Base-by-base conservation (phyloP, 2,797 vertebrate species). In the Eospalax fontanierii region DNA sequence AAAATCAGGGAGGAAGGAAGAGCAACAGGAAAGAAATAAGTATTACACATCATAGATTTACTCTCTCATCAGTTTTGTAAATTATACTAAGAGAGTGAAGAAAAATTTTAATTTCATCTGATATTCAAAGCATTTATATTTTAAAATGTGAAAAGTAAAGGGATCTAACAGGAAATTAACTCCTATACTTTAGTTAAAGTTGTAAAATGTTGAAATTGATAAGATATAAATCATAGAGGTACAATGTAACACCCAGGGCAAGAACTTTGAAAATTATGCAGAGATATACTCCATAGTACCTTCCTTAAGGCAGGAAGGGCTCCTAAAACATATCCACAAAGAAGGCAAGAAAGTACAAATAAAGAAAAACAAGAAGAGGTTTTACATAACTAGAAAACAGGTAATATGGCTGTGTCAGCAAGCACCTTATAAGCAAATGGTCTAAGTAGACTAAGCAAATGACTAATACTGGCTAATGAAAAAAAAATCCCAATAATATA, bases 101-200 rank as follows among this genome's bases (percentile, higher is more conserved):
- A 84, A 75, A 66, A 75, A 66, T 18, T 71, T 22, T 59, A 65
- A 75, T 59, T 38, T 8, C 33, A 57, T 35, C 5, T 38, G 11
- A 63, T 54, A 57, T 43, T 86, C 24, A 76, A 81, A 74, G 68
- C 40, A 61, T 76, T 81, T 90, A 46, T 59, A 89, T 70, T 78
- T 79, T 50, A 87, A 89, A 65, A 15, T 95, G 28, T 40, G 21
- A 10, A 92, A 82, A 57, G 54, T 84, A 54, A 68, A 76, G 8
- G 4, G 12, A 63, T 43, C 87, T 40, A 26, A 24, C 46, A 92
- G 12, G 24, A 89, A 92, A 87, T 76, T 4, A 21, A 10, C 21
- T 76, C 86, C 73, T 8, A 54, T 30, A 76, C 10, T 65, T 94
- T 54, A 43, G 3, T 81, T 81, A 26, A 76, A 57, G 73, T 88